Evolutionary conservation across 2,888 invertebrate genomes (phyloP).

Genomic region (Chalcosyrphus nemorum): DNA sequence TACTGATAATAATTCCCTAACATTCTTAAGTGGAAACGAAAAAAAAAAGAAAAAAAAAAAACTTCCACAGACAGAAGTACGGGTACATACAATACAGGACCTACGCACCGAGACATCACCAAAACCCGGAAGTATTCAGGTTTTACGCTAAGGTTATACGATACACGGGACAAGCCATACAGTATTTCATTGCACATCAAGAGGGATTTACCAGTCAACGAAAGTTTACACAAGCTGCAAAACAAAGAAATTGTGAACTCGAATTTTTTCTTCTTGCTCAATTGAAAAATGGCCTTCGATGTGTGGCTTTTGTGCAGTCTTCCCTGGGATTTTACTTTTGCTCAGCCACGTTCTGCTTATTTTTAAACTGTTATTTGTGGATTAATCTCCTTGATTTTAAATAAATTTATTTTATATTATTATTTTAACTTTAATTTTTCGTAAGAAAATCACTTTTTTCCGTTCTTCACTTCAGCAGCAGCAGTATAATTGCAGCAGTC

Average conservation of each 20-base stretch:
- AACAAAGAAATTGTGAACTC: conserved; percentile 66
- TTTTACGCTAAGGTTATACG: background rate
- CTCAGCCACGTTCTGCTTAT: background rate
- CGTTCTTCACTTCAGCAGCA: conserved; percentile 27
- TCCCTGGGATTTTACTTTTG: background rate
- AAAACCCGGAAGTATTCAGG: background rate
- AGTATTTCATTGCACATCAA: conserved; percentile 14
- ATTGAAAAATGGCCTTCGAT: conserved; percentile 66
- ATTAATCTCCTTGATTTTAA: background rate
- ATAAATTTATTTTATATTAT: background rate
- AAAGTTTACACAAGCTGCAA: conserved; percentile 55
- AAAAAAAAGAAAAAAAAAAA: no score
- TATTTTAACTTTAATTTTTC: conserved; percentile 25
- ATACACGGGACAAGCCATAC: conserved; percentile 19
- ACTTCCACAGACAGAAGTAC: no score
- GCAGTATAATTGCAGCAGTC: conserved; percentile 31
- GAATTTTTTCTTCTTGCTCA: conserved; percentile 56
- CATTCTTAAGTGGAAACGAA: no score
- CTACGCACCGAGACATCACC: background rate
- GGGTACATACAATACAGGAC: background rate
- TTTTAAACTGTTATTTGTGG: background rate
- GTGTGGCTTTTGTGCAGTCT: conserved; percentile 1
- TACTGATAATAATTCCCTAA: no score
- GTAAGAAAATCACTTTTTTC: conserved; percentile 35
- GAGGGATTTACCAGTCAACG: conserved; percentile 53